A percentile compares a stretch with the other conserved stretches of the same genome.
phyloP scores from a whole-genome alignment of 2,113 vertebrate genomes.

The Perccottus glenii region DNA sequence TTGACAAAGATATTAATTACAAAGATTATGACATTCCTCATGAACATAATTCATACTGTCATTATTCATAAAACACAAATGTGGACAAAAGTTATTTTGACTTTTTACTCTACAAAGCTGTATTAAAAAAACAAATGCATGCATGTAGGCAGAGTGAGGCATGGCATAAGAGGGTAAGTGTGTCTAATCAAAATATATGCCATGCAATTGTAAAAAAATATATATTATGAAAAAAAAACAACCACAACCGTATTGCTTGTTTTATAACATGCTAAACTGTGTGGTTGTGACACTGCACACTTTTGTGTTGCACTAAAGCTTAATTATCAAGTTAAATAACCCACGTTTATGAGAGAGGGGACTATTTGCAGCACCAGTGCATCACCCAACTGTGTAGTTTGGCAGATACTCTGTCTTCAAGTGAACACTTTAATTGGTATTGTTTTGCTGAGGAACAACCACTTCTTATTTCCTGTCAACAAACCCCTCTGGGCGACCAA shows the following conservation, averaged over 20 bases:
- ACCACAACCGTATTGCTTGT: not conserved
- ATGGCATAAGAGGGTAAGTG: too few relatives aligned
- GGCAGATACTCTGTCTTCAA: constrained; percentile 48
- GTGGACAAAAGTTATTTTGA: too few relatives aligned
- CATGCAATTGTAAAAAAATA: too few relatives aligned
- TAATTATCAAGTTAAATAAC: constrained; percentile 75
- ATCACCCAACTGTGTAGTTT: constrained; percentile 55
- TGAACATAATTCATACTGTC: too few relatives aligned
- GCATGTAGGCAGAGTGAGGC: too few relatives aligned
- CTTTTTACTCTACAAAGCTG: not conserved
- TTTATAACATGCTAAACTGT: not conserved
- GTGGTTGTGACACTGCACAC: not conserved
- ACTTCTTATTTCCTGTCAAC: constrained; percentile 65
- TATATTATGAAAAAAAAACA: too few relatives aligned
- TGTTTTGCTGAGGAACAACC: constrained; percentile 59
- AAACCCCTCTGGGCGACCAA: constrained; percentile 56
- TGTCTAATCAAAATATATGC: too few relatives aligned
- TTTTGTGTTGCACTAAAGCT: not conserved
- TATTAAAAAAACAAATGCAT: too few relatives aligned
- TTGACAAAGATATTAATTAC: too few relatives aligned
- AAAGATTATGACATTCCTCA: too few relatives aligned
- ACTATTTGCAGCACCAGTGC: constrained; percentile 44
- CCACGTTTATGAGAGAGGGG: constrained; percentile 42
- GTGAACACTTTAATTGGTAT: constrained; percentile 72
- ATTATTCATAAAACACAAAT: too few relatives aligned